Percentiles rank a stretch among this genome's conserved stretches.
phyloP scores from a whole-genome alignment of 1,140 invertebrate genomes.

The Rhopalosiphum maidis region DNA sequence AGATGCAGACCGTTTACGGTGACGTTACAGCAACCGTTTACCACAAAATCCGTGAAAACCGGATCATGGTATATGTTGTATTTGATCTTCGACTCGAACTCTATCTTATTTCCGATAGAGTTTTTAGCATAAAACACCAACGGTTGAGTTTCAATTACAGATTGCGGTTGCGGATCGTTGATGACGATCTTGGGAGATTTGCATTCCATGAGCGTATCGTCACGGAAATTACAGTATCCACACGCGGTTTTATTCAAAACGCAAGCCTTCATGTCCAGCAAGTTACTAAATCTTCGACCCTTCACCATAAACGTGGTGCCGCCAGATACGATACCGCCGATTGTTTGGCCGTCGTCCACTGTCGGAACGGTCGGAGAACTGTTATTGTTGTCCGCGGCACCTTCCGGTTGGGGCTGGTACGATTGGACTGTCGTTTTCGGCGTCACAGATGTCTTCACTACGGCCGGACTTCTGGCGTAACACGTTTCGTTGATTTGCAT shows the following conservation, averaged over 20 bases:
- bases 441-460: too few relatives aligned
- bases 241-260: not conserved
- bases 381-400: not conserved
- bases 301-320: not conserved
- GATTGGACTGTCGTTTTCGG: not conserved
- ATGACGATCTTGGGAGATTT: constrained; percentile 80
- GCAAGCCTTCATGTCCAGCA: not conserved
- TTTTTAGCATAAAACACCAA: not conserved
- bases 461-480: not conserved
- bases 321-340: not conserved
- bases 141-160: not conserved
- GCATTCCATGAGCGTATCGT: constrained; percentile 82
- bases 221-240: not conserved
- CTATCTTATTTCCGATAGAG: not conserved
- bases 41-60: not conserved
- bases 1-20: not conserved
- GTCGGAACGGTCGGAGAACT: constrained; percentile 63
- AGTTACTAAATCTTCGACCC: not conserved
- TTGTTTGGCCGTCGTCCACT: constrained; percentile 72
- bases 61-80: not conserved
- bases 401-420: not conserved
- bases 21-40: not conserved
- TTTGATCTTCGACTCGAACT: not conserved
- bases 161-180: too few relatives aligned
- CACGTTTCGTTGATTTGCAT: not conserved